Evolutionary conservation across 2,113 vertebrate genomes (phyloP), one percentile per base, ranked within the genome.

Genomic region (Pterocles burchelli): DNA sequence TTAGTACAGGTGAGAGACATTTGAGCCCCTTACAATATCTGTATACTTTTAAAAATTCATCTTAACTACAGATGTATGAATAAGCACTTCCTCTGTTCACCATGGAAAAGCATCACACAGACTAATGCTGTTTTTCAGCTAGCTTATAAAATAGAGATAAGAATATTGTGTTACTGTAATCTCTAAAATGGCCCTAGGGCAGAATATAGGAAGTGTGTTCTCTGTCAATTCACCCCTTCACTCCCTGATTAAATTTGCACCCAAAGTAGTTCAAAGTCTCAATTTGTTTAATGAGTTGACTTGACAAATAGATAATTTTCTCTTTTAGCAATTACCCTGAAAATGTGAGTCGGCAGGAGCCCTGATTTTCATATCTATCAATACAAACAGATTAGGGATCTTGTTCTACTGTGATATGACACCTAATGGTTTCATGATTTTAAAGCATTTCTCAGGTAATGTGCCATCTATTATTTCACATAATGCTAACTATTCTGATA

Each of bases 261-360:
- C 36, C 45, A 95, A 94, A 94, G 76, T 72, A 77, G 72, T 81
- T 94, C 52, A 81, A 94, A 92, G 80, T 78, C 76, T 93, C 83
- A 81, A 94, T 86, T 87, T 90, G 86, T 81, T 93, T 90, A 95
- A 93, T 89, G 81, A 89, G 25, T 85, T 84, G 61, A 57, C 61
- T 92, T 93, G 90, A 85, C 49, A 71, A 74, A 87, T 84, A 87
- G 70, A 67, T 80, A 2, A 57, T 78, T 73, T 91, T 63, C 51
- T 84, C 45, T 87, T 86, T 89, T 4, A 96, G 55, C 57, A 90
- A 71, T 87, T 96, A 75, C 36, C 17, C 49, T 75, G 79, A 45
- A 88, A 85, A 81, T 68, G 36, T 43, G 76, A 81, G 77, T 10
- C 13, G 13, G 45, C 61, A 81, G 57, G 41, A 90, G 31, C 51